phyloP scores from a whole-genome alignment of 2,797 vertebrate species.

The Macropodus opercularis region DNA sequence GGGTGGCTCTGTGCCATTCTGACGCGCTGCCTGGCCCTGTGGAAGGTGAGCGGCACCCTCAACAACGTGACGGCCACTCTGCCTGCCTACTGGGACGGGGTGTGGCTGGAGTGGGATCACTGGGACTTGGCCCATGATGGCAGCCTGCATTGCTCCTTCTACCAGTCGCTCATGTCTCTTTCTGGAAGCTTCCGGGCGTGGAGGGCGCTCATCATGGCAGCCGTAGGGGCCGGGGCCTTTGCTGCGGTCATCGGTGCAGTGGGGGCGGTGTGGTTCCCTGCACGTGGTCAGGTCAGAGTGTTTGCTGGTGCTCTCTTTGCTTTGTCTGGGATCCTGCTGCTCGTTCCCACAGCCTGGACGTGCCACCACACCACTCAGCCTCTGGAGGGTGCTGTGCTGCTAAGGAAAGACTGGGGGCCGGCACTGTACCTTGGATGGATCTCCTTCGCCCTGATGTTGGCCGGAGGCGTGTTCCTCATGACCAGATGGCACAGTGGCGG shows the following conservation, averaged over 20 bases:
- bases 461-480: constrained; percentile 85
- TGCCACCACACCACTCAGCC: constrained; percentile 86
- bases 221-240: constrained; percentile 81
- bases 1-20: constrained; percentile 91
- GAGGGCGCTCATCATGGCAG: constrained; percentile 83
- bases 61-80: constrained; percentile 89
- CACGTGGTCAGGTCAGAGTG: constrained; percentile 82
- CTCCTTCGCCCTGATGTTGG: constrained; percentile 79
- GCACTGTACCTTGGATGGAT: constrained; percentile 92
- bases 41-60: constrained; percentile 88
- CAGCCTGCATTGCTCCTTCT: constrained; percentile 93
- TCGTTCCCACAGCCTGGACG: constrained; percentile 91
- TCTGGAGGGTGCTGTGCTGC: constrained; percentile 84
- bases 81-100: constrained; percentile 93
- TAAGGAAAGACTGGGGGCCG: constrained; percentile 87
- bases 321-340: constrained; percentile 81
- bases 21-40: constrained; percentile 89
- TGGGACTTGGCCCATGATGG: constrained; percentile 92
- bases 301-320: constrained; percentile 84
- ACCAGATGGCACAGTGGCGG: constrained; percentile 79
- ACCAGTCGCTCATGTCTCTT: constrained; percentile 88
- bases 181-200: constrained; percentile 89
- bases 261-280: constrained; percentile 82
- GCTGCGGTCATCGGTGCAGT: constrained; percentile 78
- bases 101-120: constrained; percentile 94